phyloP scores from a whole-genome alignment of 2,113 vertebrate species.

The Oreochromis spilurus region DNA sequence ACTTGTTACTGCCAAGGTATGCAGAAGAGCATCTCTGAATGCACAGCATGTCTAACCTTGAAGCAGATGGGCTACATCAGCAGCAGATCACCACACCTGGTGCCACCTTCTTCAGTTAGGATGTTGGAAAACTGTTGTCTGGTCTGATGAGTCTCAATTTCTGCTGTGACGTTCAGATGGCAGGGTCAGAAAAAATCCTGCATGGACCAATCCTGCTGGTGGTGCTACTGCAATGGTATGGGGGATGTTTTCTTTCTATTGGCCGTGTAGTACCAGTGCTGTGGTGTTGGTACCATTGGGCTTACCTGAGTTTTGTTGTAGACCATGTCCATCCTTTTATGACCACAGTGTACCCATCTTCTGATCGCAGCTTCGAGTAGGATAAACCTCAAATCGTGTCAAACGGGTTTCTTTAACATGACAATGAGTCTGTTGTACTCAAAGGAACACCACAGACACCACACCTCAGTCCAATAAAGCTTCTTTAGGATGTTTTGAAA shows the following conservation, averaged over 20 bases:
- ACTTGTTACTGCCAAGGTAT: background rate
- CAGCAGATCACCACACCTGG: background rate
- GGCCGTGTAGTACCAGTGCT: accelerated
- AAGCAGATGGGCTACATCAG: accelerated
- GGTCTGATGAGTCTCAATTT: background rate
- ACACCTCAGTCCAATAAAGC: background rate
- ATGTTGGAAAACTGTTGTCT: background rate
- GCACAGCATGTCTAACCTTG: background rate
- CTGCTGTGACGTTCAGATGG: background rate
- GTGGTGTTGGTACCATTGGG: accelerated
- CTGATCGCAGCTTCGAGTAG: accelerated
- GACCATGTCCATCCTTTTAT: background rate
- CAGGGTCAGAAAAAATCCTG: background rate
- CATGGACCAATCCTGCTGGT: background rate
- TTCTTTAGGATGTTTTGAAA: background rate
- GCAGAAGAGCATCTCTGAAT: background rate
- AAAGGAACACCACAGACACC: background rate
- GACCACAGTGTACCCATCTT: background rate
- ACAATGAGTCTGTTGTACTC: background rate
- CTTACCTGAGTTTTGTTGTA: background rate
- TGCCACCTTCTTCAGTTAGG: accelerated
- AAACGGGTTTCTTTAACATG: background rate
- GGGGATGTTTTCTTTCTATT: background rate
- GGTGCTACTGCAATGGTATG: background rate
- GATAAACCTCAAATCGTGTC: background rate